These are phyloP conservation scores for Gephyroberyx darwinii DNA, from an alignment of 2,797 vertebrate species.

Conservation along the genomic window DNA sequence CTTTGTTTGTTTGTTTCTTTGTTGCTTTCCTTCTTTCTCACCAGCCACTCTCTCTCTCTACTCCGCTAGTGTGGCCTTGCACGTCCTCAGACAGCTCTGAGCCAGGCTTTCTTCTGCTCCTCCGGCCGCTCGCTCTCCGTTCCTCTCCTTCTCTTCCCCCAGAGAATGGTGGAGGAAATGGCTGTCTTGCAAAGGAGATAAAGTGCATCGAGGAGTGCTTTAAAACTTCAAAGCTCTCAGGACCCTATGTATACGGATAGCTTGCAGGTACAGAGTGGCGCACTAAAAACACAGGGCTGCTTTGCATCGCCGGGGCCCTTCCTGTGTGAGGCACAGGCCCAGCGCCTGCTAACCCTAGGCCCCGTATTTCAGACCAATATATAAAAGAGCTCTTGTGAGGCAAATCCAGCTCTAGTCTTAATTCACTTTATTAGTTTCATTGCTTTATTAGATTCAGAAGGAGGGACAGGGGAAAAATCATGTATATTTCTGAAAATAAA, in stretches of 20 bases:
- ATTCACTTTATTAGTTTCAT: conserved; percentile 60
- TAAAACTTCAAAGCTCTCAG: conserved; percentile 49
- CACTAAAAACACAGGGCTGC: too few species aligned
- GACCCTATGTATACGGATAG: conserved; percentile 1
- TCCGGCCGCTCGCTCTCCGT: conserved; percentile 19
- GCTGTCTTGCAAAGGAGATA: conserved; percentile 55
- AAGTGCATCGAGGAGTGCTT: conserved; percentile 49
- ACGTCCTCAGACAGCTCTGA: conserved; percentile 5
- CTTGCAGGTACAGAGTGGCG: conserved; percentile 45
- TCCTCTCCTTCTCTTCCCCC: conserved; percentile 19
- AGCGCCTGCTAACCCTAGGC: conserved; percentile 25
- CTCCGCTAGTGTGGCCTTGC: neutral
- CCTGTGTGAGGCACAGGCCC: conserved; percentile 52
- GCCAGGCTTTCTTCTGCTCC: conserved; percentile 12
- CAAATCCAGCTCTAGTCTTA: conserved; percentile 45
- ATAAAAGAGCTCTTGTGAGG: conserved; percentile 55
- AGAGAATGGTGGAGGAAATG: conserved; percentile 49
- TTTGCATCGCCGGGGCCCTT: conserved; percentile 40
- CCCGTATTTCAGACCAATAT: conserved; percentile 18
- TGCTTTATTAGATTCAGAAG: conserved; percentile 65
- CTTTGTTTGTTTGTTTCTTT: conserved; percentile 26
- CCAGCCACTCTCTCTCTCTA: neutral
- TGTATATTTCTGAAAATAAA: conserved; percentile 46
- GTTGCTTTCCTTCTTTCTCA: neutral
- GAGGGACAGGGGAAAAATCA: conserved; percentile 26